Evolutionary conservation across 2,888 invertebrate species (phyloP).

Genomic region (Abscondita cerata): DNA sequence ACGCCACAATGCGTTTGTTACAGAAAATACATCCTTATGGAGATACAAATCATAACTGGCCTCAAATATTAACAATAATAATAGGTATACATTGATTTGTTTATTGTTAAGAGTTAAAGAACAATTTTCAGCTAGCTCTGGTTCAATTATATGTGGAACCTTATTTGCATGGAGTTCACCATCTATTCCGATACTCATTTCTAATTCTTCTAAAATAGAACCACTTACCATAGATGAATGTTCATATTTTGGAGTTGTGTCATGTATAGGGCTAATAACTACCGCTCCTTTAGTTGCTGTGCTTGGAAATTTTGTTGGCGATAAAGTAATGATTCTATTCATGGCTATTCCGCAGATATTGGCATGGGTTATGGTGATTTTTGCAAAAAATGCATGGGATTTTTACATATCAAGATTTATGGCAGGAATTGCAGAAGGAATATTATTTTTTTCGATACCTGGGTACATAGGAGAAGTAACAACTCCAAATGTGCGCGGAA

Average conservation of each 20-base stretch:
- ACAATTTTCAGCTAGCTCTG: too few species aligned
- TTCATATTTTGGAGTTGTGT: constrained; percentile 39
- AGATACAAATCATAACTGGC: too few species aligned
- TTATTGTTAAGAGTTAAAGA: too few species aligned
- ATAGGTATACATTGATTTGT: too few species aligned
- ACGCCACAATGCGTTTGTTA: too few species aligned
- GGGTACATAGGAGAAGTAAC: constrained; percentile 42
- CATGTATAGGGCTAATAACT: constrained; percentile 35
- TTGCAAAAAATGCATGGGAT: constrained; percentile 11
- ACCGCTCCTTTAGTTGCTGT: constrained; percentile 30
- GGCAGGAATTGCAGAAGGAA: constrained; percentile 40
- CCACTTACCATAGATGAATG: constrained; percentile 35
- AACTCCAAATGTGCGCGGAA: constrained; percentile 41
- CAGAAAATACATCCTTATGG: too few species aligned
- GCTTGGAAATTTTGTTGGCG: constrained; percentile 47
- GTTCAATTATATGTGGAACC: too few species aligned
- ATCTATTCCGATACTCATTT: constrained; percentile 37
- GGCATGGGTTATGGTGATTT: constrained; percentile 44
- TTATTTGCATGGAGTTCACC: constrained; percentile 45
- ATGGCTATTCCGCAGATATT: constrained; percentile 46
- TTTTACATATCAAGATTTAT: constrained; percentile 33
- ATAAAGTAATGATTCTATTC: constrained; percentile 45
- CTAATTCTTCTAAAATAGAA: too few species aligned
- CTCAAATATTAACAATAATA: too few species aligned
- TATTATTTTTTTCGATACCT: constrained; percentile 40